phyloP scores from a whole-genome alignment of 1,140 invertebrate species.

The Drosophila malerkotliana region DNA sequence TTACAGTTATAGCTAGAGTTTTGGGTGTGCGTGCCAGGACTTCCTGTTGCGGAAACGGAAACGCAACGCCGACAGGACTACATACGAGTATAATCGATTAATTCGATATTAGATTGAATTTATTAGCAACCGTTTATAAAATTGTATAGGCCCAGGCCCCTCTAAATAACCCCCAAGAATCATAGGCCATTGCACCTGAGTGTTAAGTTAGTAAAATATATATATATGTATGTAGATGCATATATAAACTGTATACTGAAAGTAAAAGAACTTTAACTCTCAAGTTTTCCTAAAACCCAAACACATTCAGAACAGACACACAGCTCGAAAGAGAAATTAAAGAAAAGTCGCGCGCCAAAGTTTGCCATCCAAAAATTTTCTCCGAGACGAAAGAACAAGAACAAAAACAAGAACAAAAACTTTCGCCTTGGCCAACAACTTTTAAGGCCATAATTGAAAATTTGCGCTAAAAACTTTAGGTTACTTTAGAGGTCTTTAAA shows the following conservation, averaged over 20 bases:
- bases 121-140: conserved; percentile 46
- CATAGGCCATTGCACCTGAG: conserved; percentile 31
- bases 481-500: conserved; percentile 15
- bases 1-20: conserved; percentile 2
- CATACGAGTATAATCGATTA: conserved; percentile 81
- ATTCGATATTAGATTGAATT: conserved; percentile 84
- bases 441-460: conserved; percentile 55
- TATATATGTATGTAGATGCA: not conserved
- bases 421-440: conserved; percentile 54
- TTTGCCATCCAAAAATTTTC: conserved; percentile 37
- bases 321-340: conserved; percentile 42
- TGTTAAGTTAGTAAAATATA: not conserved
- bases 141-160: not conserved
- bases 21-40: conserved; percentile 55
- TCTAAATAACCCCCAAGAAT: not conserved
- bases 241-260: conserved; percentile 10
- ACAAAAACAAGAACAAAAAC: conserved; percentile 17
- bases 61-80: conserved; percentile 80
- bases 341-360: conserved; percentile 51
- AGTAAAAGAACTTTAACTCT: conserved; percentile 42
- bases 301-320: conserved; percentile 27
- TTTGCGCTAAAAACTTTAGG: conserved; percentile 30
- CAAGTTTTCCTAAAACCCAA: conserved; percentile 30
- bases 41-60: conserved; percentile 83
- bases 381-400: conserved; percentile 16